Base-by-base conservation (phyloP, 1,140 invertebrate species). In the Drosophila nigrodunni region DNA sequence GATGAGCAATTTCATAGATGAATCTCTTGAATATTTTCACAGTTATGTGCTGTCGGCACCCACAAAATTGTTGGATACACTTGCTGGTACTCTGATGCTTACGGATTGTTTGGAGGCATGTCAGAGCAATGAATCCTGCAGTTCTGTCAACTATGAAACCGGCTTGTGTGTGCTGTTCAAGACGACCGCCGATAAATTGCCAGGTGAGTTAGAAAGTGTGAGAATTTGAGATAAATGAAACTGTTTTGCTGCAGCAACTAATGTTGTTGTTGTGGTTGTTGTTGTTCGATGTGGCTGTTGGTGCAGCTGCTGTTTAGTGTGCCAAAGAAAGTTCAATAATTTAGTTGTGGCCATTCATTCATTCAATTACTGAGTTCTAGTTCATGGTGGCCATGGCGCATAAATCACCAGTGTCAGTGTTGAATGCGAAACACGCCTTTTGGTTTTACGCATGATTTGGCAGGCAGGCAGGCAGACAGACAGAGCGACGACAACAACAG, bases 111-210 rank as follows among this genome's bases (percentile, higher is more conserved):
- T 98, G 71, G 96, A 97, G 93, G 96, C 96, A 80, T 98, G 98
- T 93, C 96, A 97, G 92, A 94, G 94, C 80, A 98, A 98, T 93
- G 95, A 97, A 93, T 96, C 96, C 77, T 98, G 98, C 93, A 95
- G 96, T 90, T 95, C 97, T 72, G 96, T 98, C 93, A 98, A 98
- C 94, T 98, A 98, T 94, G 98, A 98, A 94, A 98, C 98, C 60
- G 98, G 97, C 54, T 95, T 98, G 25, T 98, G 98, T 93, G 97
- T 98, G 72, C 95, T 98, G 50, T 98, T 98, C 94, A 96, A 95
- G 91, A 96, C 97, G 34, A 97, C 97, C 90, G 97, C 97, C 78
- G 96, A 97, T 92, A 95, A 96, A 93, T 94, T 97, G 92, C 97
- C 97, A 93, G 97, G 97, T 98, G 94, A 96, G 90, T 85, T 85